Base-by-base conservation (phyloP, 2,797 vertebrate species). In the Galaxias olidus region DNA sequence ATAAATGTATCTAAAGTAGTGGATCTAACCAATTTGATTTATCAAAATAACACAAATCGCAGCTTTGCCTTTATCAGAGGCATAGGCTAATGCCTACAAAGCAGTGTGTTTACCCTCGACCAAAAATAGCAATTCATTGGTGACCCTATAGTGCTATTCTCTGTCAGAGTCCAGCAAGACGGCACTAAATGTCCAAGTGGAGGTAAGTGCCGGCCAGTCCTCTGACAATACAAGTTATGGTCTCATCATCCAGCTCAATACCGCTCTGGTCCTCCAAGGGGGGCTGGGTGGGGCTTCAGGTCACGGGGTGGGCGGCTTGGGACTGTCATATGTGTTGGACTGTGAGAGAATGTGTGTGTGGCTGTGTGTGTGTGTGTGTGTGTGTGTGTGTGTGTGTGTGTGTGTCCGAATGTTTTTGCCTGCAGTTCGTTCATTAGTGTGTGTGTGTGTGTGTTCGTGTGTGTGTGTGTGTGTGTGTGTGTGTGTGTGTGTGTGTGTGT, bases 131-230 rank as follows among this genome's bases (percentile, higher is more conserved):
- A 90, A 91, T 90, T 88, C 90, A 89, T 90, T 87, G 78, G 90
- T 93, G 90, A 86, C 85, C 84, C 85, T 91, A 94, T 93, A 95
- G 88, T 95, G 93, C 92, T 90, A 91, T 94, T 94, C 92, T 93
- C 90, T 96, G 93, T 96, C 91, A 88, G 73, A 89, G 86, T 88
- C 85, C 90, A 92, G 89, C 88, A 86, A 90, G 92, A 92, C 88
- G 90, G 90, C 91, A 93, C 91, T 94, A 94, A 94, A 93, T 93
- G 91, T 93, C 93, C 91, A 92, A 90, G 90, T 90, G 84, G 87
- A 91, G 92, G 90, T 95, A 94, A 95, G 92, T 94, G 93, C 91
- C 83, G 86, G 84, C 78, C 84, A 79, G 88, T 93, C 94, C 94
- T 96, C 73, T 92, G 94, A 94, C 88, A 94, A 95, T 94, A 94